Evolutionary conservation across 2,113 vertebrate species (phyloP), one percentile per base, ranked within the genome.

Genomic region (Asarcornis scutulata): DNA sequence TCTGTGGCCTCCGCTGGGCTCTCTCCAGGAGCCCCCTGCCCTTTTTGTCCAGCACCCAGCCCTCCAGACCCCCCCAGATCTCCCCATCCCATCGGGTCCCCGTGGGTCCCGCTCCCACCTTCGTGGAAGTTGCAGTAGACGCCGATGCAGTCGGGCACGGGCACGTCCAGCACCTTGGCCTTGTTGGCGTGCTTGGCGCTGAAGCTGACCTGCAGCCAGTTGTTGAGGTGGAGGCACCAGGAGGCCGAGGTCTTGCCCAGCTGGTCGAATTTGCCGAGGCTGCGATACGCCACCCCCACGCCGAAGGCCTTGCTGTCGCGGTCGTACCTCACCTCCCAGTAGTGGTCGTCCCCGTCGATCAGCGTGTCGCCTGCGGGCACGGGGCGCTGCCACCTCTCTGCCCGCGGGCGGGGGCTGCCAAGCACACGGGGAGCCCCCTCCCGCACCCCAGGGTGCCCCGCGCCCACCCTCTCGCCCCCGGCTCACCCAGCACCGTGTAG

Each of bases 101-200:
- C 23, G 22, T 12, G 21, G 50, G 5, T 50, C 66, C 60, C 4
- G 1, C 71, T 8, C 79, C 52, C 93, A 99, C 99, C 99, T 97
- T 99, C 99, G 1, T 99, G 98, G 71, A 99, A 99, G 98, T 99
- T 99, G 92, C 99, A 98, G 95, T 99, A 98, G 71, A 99, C 97
- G 4, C 99, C 99, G 78, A 99, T 98, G 86, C 98, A 98, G 96
- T 98, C 98, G 0, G 99, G 99, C 91, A 99, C 99, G 2, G 98
- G 93, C 44, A 98, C 98, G 15, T 99, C 99, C 92, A 99, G 98
- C 26, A 97, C 97, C 66, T 99, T 99, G 59, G 99, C 99, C 97
- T 99, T 99, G 98, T 99, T 99, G 98, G 99, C 99, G 78, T 99
- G 99, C 96, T 99, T 99, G 94, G 99, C 99, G 1, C 98, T 99